Conservation (phyloP, 2,888 invertebrate genomes). For the Dichetophora obliterata region DNA sequence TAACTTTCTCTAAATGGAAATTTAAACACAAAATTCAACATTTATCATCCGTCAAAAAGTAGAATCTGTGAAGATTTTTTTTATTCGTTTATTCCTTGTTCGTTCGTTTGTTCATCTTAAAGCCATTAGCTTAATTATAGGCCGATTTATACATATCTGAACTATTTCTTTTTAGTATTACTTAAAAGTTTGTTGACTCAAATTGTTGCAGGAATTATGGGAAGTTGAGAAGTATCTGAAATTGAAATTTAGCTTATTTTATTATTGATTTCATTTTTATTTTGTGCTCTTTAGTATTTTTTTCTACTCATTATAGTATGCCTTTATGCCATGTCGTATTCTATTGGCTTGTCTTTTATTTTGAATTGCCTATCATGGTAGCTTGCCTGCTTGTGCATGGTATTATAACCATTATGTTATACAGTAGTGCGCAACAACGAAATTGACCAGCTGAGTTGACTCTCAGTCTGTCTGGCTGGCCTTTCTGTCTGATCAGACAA, state of each 20-base stretch:
- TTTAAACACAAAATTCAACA: slow-evolving; percentile 15
- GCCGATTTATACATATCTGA: too few species aligned
- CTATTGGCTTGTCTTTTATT: not conserved
- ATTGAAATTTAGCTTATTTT: not conserved
- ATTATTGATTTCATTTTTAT: not conserved
- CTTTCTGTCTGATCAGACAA: not conserved
- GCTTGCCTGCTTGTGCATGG: not conserved
- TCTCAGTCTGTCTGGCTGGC: not conserved
- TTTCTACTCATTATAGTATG: not conserved
- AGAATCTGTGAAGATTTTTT: not conserved
- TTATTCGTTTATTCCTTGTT: too few species aligned
- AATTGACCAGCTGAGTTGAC: too few species aligned
- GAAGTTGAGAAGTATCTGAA: not conserved
- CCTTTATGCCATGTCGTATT: not conserved
- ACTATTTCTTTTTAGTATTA: not conserved
- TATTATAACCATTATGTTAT: not conserved
- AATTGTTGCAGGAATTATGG: not conserved
- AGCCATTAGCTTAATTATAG: too few species aligned
- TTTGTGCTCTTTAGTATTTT: not conserved
- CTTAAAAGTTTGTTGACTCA: not conserved
- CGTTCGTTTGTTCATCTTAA: too few species aligned
- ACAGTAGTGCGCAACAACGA: not conserved
- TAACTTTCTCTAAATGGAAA: slow-evolving; percentile 41
- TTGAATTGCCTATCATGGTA: not conserved
- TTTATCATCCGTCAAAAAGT: not conserved